Evolutionary conservation across 23 tunicate species (phyloP).

Genomic region (Styela clava): DNA sequence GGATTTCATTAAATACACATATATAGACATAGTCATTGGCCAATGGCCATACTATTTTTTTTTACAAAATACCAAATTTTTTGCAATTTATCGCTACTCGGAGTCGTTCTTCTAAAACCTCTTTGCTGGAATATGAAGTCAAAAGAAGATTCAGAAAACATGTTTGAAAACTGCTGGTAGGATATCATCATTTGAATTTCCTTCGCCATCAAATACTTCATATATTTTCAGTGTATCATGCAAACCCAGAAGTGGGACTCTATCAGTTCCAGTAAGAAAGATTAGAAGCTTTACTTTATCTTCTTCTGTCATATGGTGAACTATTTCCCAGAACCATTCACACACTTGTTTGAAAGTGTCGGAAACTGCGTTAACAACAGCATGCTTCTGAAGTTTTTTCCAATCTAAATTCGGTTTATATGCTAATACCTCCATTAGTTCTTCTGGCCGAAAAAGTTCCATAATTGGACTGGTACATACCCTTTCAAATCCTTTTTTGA

Average conservation of each 20-base stretch:
- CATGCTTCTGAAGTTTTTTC: slow-evolving; percentile 58
- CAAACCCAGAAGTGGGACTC: slow-evolving; percentile 40
- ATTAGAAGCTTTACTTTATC: slow-evolving; percentile 71
- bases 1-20: too few relatives aligned
- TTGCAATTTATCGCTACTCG: neutral
- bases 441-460: slow-evolving; percentile 63
- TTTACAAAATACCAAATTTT: too few relatives aligned
- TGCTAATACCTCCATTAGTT: slow-evolving; percentile 85
- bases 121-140: neutral
- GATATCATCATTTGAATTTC: neutral
- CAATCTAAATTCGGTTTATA: slow-evolving; percentile 71
- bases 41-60: too few relatives aligned
- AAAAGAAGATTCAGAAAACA: neutral
- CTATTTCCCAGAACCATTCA: slow-evolving; percentile 63
- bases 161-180: neutral
- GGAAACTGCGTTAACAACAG: slow-evolving; percentile 74
- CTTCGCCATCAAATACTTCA: neutral
- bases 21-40: too few relatives aligned
- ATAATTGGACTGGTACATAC: slow-evolving; percentile 70
- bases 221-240: neutral
- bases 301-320: slow-evolving; percentile 51
- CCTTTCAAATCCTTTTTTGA: slow-evolving; percentile 61
- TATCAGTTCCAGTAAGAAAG: slow-evolving; percentile 76
- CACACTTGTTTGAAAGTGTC: slow-evolving; percentile 55
- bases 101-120: neutral